Evolutionary conservation across 2,797 vertebrate species (phyloP).

Genomic region (Eurystomus glaucurus): DNA sequence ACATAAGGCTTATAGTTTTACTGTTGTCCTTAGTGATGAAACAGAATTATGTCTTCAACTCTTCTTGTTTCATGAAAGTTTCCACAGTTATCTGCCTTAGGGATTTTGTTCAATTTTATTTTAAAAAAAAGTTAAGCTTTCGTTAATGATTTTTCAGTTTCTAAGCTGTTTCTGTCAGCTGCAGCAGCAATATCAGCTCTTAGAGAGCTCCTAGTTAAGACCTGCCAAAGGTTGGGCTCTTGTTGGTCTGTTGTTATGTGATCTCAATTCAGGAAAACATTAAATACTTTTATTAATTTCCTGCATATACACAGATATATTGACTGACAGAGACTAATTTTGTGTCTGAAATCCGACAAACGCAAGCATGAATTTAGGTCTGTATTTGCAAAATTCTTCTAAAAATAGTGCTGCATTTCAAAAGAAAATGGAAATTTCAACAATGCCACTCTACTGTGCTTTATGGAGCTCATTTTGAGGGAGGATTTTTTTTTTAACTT

Average conservation of each 20-base stretch:
- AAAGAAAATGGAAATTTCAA: neutral
- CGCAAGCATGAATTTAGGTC: neutral
- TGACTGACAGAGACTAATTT: neutral
- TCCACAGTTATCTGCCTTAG: conserved; percentile 34
- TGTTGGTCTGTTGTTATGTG: neutral
- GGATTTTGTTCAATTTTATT: conserved; percentile 63
- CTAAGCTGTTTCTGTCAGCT: neutral
- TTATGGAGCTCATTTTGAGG: neutral
- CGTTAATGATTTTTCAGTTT: conserved; percentile 35
- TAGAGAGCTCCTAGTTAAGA: neutral
- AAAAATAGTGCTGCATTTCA: neutral
- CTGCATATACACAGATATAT: neutral
- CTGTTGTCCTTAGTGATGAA: conserved; percentile 45
- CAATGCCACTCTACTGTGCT: neutral
- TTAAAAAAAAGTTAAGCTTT: conserved; percentile 35
- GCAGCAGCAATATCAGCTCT: neutral
- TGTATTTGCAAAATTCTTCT: neutral
- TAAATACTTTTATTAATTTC: neutral
- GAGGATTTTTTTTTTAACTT: neutral
- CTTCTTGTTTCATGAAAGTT: conserved; percentile 35
- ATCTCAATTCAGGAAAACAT: neutral
- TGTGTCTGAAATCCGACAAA: neutral
- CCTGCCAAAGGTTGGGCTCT: neutral
- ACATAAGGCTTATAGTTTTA: conserved; percentile 29
- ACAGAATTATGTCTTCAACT: conserved; percentile 10